Evolutionary conservation across 1,140 invertebrate genomes (phyloP), one percentile per base, ranked within the genome.

Genomic region (Cydia splendana): DNA sequence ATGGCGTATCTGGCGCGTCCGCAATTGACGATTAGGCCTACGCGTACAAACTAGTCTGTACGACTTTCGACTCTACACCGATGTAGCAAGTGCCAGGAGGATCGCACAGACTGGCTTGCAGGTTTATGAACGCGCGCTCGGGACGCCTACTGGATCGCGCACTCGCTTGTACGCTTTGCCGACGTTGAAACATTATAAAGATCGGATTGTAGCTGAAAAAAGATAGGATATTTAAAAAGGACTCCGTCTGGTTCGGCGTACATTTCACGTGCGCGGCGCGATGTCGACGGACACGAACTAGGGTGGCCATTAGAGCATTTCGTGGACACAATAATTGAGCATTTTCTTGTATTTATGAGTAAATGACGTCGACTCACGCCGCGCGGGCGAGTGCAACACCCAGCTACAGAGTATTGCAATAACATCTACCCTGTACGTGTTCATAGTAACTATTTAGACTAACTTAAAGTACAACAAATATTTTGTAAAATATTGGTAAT

Each of bases 1-100:
- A 90, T 89, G 89, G 84, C 87, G 85, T 82, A 84, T 80, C 85
- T 78, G 87, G 88, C 88, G 91, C 85, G 85, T 88, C 81, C 83
- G 81, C 86, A 92, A 93, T 93, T 93, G 91, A 93, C 91, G 88
- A 81, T 91, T 90, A 91, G 91, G 91, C 91, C 91, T 87, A 89
- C 87, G 87, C 87, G 86, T 84, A 80, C 79, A 83, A 80, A 82
- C 78, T 73, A 71, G 76, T 80, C 80, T 80, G 83, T 83, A 83
- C 82, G 79, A 78, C 2, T 10, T n/a, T 18, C 67, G 7, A n/a
- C 38, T 18, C 6, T 65, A 65, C 5, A 65, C 20, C 12, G 3
- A 34, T 38, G 2, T 4, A 15, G 30, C 24, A n/a, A n/a, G 12
- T n/a, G 65, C 10, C 28, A 15, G 3, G 28, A 15, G 77, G 79